A percentile compares a stretch with the other conserved stretches of the same genome.
Conservation (phyloP, 2,113 vertebrate genomes). For the Coptodon rendalli region DNA sequence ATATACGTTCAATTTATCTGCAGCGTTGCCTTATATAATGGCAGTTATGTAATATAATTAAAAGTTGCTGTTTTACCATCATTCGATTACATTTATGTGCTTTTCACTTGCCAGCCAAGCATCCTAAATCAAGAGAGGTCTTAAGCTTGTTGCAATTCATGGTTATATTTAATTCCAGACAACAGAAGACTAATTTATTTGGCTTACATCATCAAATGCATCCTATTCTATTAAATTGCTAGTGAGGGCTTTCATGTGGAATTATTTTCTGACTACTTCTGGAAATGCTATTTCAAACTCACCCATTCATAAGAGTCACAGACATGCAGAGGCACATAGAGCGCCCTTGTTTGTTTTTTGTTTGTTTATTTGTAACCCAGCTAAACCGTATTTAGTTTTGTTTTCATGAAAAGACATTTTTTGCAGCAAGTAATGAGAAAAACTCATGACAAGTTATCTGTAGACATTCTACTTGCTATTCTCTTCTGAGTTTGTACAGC, state of each 20-base stretch:
- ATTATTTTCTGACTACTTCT: constrained; percentile 18
- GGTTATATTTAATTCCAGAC: constrained; percentile 40
- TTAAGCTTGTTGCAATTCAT: constrained; percentile 25
- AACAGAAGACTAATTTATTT: constrained; percentile 29
- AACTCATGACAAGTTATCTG: background rate
- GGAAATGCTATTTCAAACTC: background rate
- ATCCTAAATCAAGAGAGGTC: constrained; percentile 21
- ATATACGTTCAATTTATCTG: constrained; percentile 28
- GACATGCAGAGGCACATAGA: background rate
- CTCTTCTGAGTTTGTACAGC: background rate
- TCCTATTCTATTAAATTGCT: constrained; percentile 11
- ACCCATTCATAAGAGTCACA: background rate
- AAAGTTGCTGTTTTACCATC: constrained; percentile 35
- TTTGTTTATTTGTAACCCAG: background rate
- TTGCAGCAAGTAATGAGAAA: background rate
- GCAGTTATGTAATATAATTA: constrained; percentile 55
- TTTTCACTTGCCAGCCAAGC: constrained; percentile 9
- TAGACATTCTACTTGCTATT: background rate
- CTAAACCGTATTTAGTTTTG: background rate
- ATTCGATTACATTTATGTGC: constrained; percentile 20
- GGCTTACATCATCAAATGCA: constrained; percentile 25
- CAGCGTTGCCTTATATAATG: constrained; percentile 43
- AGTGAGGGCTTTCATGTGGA: constrained; percentile 23
- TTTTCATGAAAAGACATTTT: background rate
- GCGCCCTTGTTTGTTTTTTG: background rate